These are phyloP conservation scores for Galeruca laticollis DNA, from an alignment of 2,888 invertebrate genomes.

Conservation along the genomic window DNA sequence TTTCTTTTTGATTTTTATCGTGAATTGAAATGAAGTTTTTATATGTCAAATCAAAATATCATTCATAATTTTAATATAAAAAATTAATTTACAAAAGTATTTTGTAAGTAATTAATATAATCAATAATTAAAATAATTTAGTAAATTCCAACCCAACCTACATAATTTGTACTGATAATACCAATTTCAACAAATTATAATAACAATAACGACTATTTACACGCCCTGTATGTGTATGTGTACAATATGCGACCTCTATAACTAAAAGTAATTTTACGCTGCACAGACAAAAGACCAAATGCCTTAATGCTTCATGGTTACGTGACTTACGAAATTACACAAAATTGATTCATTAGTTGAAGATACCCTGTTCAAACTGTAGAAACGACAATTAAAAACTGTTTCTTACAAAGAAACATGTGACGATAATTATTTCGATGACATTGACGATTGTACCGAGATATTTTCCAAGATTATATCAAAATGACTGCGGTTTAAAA, in stretches of 20 bases:
- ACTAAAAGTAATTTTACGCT: constrained; percentile 16
- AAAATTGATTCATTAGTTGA: constrained; percentile 8
- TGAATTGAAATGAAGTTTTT: too few species aligned
- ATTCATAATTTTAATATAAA: too few species aligned
- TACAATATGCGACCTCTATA: neutral
- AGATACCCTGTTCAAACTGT: neutral
- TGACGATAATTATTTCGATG: neutral
- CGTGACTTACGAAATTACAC: constrained; percentile 4
- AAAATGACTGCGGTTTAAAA: too few species aligned
- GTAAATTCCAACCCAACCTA: too few species aligned
- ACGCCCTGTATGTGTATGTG: too few species aligned
- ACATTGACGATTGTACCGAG: constrained; percentile 3
- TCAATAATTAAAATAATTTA: too few species aligned
- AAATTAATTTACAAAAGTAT: too few species aligned
- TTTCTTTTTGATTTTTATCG: too few species aligned
- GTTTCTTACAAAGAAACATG: neutral
- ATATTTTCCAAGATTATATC: too few species aligned
- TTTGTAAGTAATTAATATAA: too few species aligned
- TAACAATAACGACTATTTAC: neutral
- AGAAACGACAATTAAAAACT: neutral
- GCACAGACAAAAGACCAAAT: constrained; percentile 9
- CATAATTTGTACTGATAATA: neutral
- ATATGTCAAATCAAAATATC: too few species aligned
- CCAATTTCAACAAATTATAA: neutral
- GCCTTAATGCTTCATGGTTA: constrained; percentile 10